Percentiles rank a stretch among this genome's conserved stretches.
Evolutionary conservation across 64 coral and sea anemone genomes (phyloP).

Genomic region (Anthopleura sola): DNA sequence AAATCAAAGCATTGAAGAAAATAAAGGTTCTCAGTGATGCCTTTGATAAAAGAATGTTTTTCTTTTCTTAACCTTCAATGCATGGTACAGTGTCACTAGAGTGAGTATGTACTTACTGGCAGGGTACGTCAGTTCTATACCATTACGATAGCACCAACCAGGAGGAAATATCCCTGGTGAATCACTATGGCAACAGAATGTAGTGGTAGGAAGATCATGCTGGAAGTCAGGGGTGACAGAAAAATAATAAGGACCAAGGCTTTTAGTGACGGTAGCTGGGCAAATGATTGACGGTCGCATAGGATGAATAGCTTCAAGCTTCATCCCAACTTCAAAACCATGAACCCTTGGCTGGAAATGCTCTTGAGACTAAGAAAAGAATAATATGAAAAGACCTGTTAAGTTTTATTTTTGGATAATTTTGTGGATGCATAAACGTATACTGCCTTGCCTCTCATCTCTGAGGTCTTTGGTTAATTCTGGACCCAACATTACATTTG

Average conservation of each 20-base stretch:
- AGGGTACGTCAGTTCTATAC: constrained; percentile 82
- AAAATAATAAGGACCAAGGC: constrained; percentile 96
- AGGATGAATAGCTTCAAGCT: constrained; percentile 85
- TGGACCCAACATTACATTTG: too few relatives aligned
- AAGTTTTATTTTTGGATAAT: too few relatives aligned
- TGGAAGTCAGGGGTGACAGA: constrained; percentile 83
- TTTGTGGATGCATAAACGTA: too few relatives aligned
- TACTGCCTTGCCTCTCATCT: too few relatives aligned
- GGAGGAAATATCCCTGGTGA: constrained; percentile 86
- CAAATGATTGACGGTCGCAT: constrained; percentile 74
- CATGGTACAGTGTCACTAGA: too few relatives aligned
- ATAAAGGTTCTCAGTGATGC: too few relatives aligned
- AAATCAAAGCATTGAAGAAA: too few relatives aligned
- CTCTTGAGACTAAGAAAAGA: constrained; percentile 64
- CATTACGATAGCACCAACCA: constrained; percentile 88
- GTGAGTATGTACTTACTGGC: constrained; percentile 40
- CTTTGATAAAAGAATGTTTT: too few relatives aligned
- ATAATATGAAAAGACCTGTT: neutral
- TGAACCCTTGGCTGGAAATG: constrained; percentile 93
- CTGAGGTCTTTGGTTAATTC: too few relatives aligned
- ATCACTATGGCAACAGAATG: constrained; percentile 98
- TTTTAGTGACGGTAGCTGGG: constrained; percentile 89
- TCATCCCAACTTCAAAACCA: constrained; percentile 99
- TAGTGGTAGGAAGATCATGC: constrained; percentile 66
- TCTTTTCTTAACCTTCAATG: too few relatives aligned